These are phyloP conservation scores for Buteo buteo DNA, from an alignment of 2,113 vertebrate genomes.

Conservation along the genomic window DNA sequence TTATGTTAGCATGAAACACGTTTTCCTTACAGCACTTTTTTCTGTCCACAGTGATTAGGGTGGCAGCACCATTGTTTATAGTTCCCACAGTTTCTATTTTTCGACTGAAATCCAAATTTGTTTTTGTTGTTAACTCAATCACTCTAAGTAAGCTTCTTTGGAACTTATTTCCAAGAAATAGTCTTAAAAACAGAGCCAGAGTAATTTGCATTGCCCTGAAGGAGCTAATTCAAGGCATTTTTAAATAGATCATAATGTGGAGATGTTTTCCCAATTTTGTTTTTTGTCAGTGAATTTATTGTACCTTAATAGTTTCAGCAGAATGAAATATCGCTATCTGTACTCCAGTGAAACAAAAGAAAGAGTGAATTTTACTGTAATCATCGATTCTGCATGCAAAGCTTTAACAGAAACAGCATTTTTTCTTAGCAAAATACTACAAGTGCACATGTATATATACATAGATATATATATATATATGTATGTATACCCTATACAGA, in stretches of 20 bases:
- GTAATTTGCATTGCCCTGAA: not conserved
- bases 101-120: slow-evolving; percentile 6
- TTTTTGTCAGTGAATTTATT: not conserved
- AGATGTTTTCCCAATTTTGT: not conserved
- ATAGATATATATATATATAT: not conserved
- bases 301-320: not conserved
- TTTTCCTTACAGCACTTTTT: not conserved
- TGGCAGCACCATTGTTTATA: not conserved
- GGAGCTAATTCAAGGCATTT: not conserved
- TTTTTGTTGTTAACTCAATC: slow-evolving; percentile 5
- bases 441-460: not conserved
- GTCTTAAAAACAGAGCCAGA: not conserved
- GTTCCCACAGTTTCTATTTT: not conserved
- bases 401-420: not conserved
- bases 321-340: not conserved
- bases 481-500: not conserved
- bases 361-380: not conserved
- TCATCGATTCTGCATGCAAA: not conserved
- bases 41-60: not conserved
- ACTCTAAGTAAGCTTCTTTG: not conserved
- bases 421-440: not conserved
- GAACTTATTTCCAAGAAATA: not conserved
- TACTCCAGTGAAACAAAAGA: not conserved
- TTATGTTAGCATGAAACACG: not conserved
- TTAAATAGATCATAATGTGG: not conserved